phyloP scores from a whole-genome alignment of 1,140 invertebrate genomes.

The Rhizoglyphus robini region DNA sequence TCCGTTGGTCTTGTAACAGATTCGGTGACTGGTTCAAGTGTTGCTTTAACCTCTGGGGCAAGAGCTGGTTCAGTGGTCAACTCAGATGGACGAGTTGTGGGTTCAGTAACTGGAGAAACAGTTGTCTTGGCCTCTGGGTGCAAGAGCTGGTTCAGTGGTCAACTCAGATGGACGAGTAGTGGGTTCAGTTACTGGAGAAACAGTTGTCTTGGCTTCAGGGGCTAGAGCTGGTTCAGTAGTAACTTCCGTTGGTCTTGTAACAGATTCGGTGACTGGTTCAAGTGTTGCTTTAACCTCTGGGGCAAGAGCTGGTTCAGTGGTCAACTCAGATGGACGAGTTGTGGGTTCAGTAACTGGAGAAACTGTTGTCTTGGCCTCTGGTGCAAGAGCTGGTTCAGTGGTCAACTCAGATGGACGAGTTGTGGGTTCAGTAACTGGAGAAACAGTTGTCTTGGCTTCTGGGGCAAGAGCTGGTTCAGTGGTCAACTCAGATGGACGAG shows the following conservation, averaged over 20 bases:
- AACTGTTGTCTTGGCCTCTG: not conserved
- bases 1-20: not conserved
- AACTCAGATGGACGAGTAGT: not conserved
- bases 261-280: not conserved
- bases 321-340: not conserved
- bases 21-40: constrained; percentile 3
- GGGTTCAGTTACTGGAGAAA: not conserved
- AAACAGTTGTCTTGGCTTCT: too few relatives aligned
- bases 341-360: too few relatives aligned
- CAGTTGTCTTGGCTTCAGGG: not conserved
- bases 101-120: constrained; percentile 9
- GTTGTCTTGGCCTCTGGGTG: not conserved
- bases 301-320: not conserved
- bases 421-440: too few relatives aligned
- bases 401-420: not conserved
- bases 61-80: constrained; percentile 12
- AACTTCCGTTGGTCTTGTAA: not conserved
- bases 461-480: too few relatives aligned
- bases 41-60: constrained; percentile 14
- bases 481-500: too few relatives aligned
- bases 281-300: not conserved
- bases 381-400: not conserved
- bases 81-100: not conserved
- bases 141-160: not conserved
- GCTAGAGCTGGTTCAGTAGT: not conserved